Evolutionary conservation across 2,888 invertebrate species (phyloP).

Genomic region (Drosophila quinaria): DNA sequence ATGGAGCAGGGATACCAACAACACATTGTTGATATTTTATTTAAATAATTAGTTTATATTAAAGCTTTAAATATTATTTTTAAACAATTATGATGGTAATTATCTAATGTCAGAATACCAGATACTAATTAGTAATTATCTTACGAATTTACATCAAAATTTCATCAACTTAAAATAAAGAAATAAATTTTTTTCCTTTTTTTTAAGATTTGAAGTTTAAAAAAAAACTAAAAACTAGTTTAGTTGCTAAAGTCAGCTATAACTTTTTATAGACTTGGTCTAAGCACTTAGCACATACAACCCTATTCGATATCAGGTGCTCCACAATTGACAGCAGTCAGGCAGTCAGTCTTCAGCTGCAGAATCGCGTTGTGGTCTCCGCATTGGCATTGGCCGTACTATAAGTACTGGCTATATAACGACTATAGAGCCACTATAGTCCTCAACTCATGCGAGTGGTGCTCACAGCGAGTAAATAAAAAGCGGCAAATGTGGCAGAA

Average conservation of each 20-base stretch:
- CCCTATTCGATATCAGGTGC: slow-evolving; percentile 16
- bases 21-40: no score
- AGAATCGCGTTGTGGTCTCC: slow-evolving; percentile 14
- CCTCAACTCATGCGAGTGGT: slow-evolving; percentile 41
- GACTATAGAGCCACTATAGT: slow-evolving; percentile 46
- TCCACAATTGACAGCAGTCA: slow-evolving; percentile 55
- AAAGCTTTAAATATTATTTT: no score
- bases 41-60: no score
- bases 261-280: neutral
- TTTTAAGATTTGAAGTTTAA: no score
- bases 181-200: no score
- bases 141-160: no score
- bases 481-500: slow-evolving; percentile 67
- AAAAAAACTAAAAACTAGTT: neutral
- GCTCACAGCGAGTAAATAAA: slow-evolving; percentile 58
- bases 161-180: no score
- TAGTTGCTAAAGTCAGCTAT: neutral
- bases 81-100: no score
- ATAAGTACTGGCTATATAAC: slow-evolving; percentile 48
- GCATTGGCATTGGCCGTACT: slow-evolving; percentile 41
- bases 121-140: no score
- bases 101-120: no score
- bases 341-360: slow-evolving; percentile 3
- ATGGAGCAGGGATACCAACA: no score
- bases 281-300: neutral